Evolutionary conservation across 2,113 vertebrate species (phyloP).

Genomic region (Corythornis vintsioides): DNA sequence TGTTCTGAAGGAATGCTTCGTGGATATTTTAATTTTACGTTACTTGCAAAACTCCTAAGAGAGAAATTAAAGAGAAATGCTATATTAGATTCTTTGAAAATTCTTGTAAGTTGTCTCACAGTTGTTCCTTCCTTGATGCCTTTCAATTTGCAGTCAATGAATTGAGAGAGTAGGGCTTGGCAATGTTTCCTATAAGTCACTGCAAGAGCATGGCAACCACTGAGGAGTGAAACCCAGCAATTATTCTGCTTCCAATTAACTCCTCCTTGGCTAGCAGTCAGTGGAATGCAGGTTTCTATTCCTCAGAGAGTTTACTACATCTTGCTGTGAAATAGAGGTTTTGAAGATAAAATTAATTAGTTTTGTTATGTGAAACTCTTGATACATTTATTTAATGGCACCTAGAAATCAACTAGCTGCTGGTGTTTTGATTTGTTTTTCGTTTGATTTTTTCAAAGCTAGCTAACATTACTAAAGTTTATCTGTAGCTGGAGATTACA

Average conservation of each 20-base stretch:
- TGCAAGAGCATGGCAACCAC: neutral
- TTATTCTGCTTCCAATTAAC: neutral
- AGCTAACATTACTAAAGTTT: neutral
- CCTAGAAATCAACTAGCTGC: neutral
- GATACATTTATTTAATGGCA: neutral
- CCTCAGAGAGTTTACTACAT: neutral
- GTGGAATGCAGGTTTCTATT: neutral
- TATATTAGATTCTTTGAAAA: neutral
- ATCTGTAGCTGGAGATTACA: neutral
- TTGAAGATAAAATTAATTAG: neutral
- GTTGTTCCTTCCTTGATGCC: neutral
- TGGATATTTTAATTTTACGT: constrained; percentile 35
- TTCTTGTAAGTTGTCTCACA: neutral
- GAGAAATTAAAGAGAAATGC: neutral
- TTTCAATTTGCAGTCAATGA: neutral
- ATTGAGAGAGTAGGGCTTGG: neutral
- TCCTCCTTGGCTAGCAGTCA: neutral
- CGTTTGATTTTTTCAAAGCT: neutral
- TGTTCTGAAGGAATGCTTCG: constrained; percentile 15
- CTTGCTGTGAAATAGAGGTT: neutral
- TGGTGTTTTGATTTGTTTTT: neutral
- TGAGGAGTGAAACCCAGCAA: neutral
- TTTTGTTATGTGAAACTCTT: neutral
- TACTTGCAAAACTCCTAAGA: neutral
- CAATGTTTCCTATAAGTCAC: neutral